Percentiles rank a stretch among this genome's conserved stretches.
Conservation (phyloP, 2,797 vertebrate species). For the Bucorvus abyssinicus region DNA sequence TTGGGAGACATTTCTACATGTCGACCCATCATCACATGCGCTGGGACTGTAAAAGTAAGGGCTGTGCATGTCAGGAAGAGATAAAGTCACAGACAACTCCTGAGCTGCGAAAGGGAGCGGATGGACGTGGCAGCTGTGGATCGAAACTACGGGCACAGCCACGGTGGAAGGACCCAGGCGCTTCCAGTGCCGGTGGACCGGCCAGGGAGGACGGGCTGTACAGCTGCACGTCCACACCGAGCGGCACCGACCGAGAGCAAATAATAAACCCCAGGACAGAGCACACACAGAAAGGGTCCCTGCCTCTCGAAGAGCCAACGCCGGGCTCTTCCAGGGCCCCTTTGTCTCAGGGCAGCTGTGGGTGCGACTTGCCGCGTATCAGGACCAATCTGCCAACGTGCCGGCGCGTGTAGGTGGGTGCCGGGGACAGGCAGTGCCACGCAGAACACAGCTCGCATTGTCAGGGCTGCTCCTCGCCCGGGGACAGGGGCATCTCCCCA, state of each 20-base stretch:
- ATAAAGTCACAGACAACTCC: rapidly evolving
- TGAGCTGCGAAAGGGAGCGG: not conserved
- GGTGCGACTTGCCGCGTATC: not conserved
- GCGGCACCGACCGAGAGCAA: rapidly evolving
- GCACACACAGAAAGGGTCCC: not conserved
- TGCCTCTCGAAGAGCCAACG: not conserved
- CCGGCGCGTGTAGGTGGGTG: constrained; percentile 38
- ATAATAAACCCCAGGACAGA: not conserved
- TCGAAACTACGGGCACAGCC: rapidly evolving
- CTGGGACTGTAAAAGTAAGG: not conserved
- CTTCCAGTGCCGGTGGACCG: not conserved
- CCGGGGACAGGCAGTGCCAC: not conserved
- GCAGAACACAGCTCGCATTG: constrained; percentile 44
- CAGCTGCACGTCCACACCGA: rapidly evolving
- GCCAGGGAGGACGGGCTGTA: rapidly evolving
- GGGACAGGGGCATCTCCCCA: not conserved
- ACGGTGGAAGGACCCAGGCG: rapidly evolving
- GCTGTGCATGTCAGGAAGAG: not conserved
- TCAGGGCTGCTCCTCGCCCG: not conserved
- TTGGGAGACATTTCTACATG: rapidly evolving
- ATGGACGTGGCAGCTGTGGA: rapidly evolving
- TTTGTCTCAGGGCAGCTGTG: constrained; percentile 26
- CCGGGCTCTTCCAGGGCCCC: not conserved
- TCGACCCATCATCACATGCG: rapidly evolving
- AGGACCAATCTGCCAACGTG: not conserved